Base-by-base conservation (phyloP, 2,888 invertebrate genomes). In the Agrotis puta region DNA sequence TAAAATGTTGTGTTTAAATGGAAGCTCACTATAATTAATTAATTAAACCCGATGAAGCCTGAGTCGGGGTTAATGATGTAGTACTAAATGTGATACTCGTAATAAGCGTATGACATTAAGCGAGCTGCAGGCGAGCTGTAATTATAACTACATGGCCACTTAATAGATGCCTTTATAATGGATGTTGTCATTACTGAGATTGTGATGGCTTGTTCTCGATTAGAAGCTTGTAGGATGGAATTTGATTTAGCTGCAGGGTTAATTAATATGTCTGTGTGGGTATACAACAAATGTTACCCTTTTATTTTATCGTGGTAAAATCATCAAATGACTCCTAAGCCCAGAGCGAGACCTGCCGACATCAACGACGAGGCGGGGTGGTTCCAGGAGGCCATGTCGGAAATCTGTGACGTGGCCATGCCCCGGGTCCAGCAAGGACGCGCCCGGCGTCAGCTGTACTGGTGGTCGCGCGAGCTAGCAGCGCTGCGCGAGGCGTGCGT, bases 31-130 rank as follows among this genome's bases (percentile, higher is more conserved):
- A 78, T 65, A 67, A 68, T 79, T 74, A 79, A 81, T 81, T 81
- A 79, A 79, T 72, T 77, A 64, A 75, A 71, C 56, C 45, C 65
- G 67, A 68, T 69, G 79, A 68, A 67, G 74, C 77, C 22, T 76
- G 58, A 51, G 61, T 33, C 18, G 22, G 62, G 67, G 82, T 74
- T 76, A 79, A 82, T 79, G 54, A 71, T 56, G 70, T 27, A 63
- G 57, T 71, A 63, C 71, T 72, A 70, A 71, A 82, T 82, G 79
- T 76, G 57, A 69, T 76, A n/a, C n/a, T n/a, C n/a, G n/a, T n/a
- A 70, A 70, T 70, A 65, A 57, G 58, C 53, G 53, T 59, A 53
- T 70, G 58, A 68, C 58, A 61, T 64, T 56, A 70, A 70, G 62
- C 70, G 39, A 57, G 20, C 33, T 50, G 73, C 77, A 73, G 77